Percentiles rank a stretch among this genome's conserved stretches.
These are phyloP conservation scores for Chaetorhynchus papuensis DNA, from an alignment of 2,113 vertebrate species.

Conservation along the genomic window DNA sequence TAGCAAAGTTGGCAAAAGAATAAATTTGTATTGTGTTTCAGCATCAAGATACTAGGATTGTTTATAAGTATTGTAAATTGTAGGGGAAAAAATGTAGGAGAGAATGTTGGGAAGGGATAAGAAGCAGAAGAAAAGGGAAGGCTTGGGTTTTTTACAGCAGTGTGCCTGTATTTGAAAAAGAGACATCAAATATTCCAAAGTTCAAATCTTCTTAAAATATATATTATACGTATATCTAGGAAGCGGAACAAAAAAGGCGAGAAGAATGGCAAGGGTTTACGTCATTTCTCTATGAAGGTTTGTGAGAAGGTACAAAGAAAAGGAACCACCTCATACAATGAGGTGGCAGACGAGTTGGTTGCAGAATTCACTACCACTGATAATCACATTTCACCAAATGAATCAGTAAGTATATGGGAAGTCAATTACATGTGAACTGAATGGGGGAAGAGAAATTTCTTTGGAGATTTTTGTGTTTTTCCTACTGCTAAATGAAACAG, in stretches of 20 bases:
- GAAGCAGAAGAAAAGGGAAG: neutral
- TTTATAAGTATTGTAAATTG: neutral
- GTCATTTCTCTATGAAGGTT: slow-evolving; percentile 99
- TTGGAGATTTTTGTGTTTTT: neutral
- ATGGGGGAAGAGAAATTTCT: slow-evolving; percentile 2
- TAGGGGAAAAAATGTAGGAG: neutral
- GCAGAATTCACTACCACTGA: slow-evolving; percentile 96
- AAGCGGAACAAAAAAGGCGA: slow-evolving; percentile 97
- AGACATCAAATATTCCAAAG: slow-evolving; percentile 24
- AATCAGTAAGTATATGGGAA: slow-evolving; percentile 81
- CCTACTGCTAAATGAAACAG: neutral
- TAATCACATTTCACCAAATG: slow-evolving; percentile 93
- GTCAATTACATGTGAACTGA: neutral
- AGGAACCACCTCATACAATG: slow-evolving; percentile 97
- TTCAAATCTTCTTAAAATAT: slow-evolving; percentile 43
- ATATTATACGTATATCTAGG: slow-evolving; percentile 65
- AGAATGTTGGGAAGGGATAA: neutral
- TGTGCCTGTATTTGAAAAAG: slow-evolving; percentile 38
- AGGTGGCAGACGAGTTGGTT: slow-evolving; percentile 96
- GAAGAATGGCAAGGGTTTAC: slow-evolving; percentile 96
- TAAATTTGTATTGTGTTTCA: neutral
- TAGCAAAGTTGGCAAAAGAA: neutral
- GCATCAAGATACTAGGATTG: neutral
- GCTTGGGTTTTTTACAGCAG: neutral
- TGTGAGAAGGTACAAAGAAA: slow-evolving; percentile 99